phyloP scores from a whole-genome alignment of 2,888 invertebrate genomes.

The Plagiodera versicolora region DNA sequence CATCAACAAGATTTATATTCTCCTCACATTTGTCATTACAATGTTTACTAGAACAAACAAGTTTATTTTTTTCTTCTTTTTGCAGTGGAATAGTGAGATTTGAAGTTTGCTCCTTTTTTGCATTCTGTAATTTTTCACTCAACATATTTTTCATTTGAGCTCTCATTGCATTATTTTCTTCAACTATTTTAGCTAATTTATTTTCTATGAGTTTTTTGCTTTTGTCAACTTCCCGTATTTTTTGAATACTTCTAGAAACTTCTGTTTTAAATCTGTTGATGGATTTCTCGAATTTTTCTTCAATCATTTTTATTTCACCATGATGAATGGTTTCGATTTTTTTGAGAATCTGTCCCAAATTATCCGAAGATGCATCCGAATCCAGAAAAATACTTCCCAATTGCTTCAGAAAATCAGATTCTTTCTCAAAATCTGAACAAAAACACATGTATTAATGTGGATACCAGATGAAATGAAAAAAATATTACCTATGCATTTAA shows the following conservation, averaged over 20 bases:
- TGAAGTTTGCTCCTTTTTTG: slow-evolving; percentile 13
- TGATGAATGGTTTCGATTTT: slow-evolving; percentile 30
- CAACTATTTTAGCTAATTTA: slow-evolving; percentile 24
- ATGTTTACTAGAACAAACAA: slow-evolving; percentile 11
- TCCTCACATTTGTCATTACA: slow-evolving; percentile 20
- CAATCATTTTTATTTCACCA: slow-evolving; percentile 26
- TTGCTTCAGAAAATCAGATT: slow-evolving; percentile 32
- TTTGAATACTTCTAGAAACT: slow-evolving; percentile 21
- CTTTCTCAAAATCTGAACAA: slow-evolving; percentile 29
- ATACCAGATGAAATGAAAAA: slow-evolving; percentile 1
- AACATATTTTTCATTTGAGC: slow-evolving; percentile 17
- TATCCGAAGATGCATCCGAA: slow-evolving; percentile 20
- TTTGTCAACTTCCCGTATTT: slow-evolving; percentile 27
- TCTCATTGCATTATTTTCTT: slow-evolving; percentile 29
- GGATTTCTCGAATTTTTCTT: slow-evolving; percentile 26
- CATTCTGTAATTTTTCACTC: slow-evolving; percentile 17
- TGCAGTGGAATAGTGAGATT: neutral
- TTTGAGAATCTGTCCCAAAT: slow-evolving; percentile 20
- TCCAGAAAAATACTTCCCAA: slow-evolving; percentile 25
- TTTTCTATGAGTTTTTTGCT: slow-evolving; percentile 29
- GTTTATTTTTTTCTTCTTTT: slow-evolving; percentile 1
- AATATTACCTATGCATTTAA: slow-evolving; percentile 12
- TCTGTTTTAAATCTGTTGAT: slow-evolving; percentile 31
- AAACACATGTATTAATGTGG: slow-evolving; percentile 4
- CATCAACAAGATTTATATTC: slow-evolving; percentile 3